phyloP scores from a whole-genome alignment of 92 coral and sea anemone species.

The Chrysogorgia sp. region DNA sequence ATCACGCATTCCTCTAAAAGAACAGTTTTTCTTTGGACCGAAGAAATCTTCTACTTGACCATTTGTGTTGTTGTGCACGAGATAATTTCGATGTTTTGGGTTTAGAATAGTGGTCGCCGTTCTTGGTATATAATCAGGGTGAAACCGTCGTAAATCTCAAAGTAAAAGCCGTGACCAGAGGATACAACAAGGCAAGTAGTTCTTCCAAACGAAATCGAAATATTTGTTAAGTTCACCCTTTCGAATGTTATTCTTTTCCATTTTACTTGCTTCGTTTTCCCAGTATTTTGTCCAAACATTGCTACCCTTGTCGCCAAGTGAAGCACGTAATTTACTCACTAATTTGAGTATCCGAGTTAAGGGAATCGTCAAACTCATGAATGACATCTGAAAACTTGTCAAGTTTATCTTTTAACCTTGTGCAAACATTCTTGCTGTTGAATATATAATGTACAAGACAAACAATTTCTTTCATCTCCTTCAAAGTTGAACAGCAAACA shows the following conservation, averaged over 20 bases:
- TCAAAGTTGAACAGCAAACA: constrained; percentile 1
- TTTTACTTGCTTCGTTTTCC: background rate
- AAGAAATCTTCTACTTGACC: too few relatives aligned
- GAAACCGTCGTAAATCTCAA: background rate
- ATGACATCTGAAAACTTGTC: background rate
- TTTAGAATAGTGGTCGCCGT: background rate
- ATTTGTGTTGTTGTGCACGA: too few relatives aligned
- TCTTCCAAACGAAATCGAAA: background rate
- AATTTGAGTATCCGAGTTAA: too few relatives aligned
- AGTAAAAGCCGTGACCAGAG: constrained; percentile 14
- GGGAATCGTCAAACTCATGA: too few relatives aligned
- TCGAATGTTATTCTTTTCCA: background rate
- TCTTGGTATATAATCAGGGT: background rate
- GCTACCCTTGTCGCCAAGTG: too few relatives aligned
- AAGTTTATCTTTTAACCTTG: background rate
- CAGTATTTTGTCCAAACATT: constrained; percentile 1
- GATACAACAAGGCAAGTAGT: constrained; percentile 21
- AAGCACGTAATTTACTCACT: too few relatives aligned
- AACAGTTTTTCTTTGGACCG: background rate
- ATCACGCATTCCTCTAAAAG: background rate
- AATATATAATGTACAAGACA: constrained; percentile 5
- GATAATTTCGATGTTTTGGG: constrained; percentile 7
- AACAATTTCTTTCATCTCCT: constrained; percentile 7
- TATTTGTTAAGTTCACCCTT: constrained; percentile 6
- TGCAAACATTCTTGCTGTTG: background rate